Conservation (phyloP, 1,140 invertebrate genomes). For the Drosophila erecta region DNA sequence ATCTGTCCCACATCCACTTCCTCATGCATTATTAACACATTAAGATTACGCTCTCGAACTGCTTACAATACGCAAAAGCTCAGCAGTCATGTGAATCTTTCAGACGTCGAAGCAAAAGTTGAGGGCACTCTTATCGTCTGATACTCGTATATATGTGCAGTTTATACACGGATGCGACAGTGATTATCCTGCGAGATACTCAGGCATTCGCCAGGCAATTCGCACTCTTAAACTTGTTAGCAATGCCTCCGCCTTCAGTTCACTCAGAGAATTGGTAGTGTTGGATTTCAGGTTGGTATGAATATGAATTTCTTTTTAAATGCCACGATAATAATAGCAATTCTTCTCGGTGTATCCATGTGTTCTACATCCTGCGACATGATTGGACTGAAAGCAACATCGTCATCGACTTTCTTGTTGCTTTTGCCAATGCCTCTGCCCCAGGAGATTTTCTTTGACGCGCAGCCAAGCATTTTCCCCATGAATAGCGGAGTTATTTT, state of each 20-base stretch:
- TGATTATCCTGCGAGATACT: conserved; percentile 46
- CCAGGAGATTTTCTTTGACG: conserved; percentile 51
- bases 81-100: conserved; percentile 20
- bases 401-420: conserved; percentile 23
- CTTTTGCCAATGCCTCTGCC: conserved; percentile 28
- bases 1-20: conserved; percentile 55
- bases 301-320: too few species aligned
- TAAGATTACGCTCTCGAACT: conserved; percentile 56
- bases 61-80: conserved; percentile 56
- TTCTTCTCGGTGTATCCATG: neutral
- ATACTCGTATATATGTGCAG: conserved; percentile 30
- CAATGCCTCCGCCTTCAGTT: neutral
- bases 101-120: conserved; percentile 1
- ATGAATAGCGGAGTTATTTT: conserved; percentile 56
- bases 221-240: conserved; percentile 14
- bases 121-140: neutral
- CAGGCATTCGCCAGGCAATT: conserved; percentile 14
- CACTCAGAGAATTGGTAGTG: neutral
- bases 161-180: conserved; percentile 50
- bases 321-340: too few species aligned
- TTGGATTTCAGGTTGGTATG: neutral
- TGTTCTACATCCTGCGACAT: conserved; percentile 22
- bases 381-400: conserved; percentile 49
- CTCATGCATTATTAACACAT: conserved; percentile 73
- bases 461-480: conserved; percentile 48